Conservation (phyloP, 37 sponge, comb jelly and placozoan species). For the Lycopodina hypogea region DNA sequence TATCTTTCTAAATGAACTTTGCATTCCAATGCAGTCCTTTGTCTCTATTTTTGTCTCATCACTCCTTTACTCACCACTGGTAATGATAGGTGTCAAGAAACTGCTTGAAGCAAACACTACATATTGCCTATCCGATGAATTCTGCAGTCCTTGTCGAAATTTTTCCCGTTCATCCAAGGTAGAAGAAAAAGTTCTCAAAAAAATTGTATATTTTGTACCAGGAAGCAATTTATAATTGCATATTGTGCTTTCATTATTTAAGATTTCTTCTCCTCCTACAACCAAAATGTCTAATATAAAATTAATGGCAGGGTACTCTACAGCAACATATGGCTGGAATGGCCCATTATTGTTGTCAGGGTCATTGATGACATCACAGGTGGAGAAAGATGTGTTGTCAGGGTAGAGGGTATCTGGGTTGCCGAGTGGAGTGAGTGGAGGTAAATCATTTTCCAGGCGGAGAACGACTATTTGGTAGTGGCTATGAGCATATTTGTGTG, state of each 20-base stretch:
- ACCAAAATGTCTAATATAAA: background rate
- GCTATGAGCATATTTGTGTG: background rate
- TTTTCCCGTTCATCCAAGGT: background rate
- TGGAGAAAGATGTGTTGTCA: background rate
- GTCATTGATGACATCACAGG: background rate
- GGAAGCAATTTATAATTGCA: conserved; percentile 3
- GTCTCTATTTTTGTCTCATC: background rate
- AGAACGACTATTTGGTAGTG: conserved; percentile 4
- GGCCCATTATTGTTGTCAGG: background rate
- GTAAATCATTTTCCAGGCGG: background rate
- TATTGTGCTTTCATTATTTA: background rate
- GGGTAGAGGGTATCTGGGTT: conserved; percentile 25
- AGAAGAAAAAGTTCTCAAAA: conserved; percentile 28
- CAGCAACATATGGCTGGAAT: conserved; percentile 12
- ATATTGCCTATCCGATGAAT: conserved; percentile 1
- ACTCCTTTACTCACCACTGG: background rate
- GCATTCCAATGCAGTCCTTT: background rate
- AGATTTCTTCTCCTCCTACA: conserved; percentile 1
- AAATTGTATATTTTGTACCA: background rate
- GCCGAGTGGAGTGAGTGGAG: conserved; percentile 2
- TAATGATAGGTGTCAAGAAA: background rate
- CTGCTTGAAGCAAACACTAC: conserved; percentile 16
- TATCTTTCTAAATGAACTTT: too few relatives aligned
- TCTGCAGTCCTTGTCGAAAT: background rate
- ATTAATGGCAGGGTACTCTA: conserved; percentile 2